Evolutionary conservation across 2,113 vertebrate genomes (phyloP), one percentile per base, ranked within the genome.

Genomic region (Ardeotis arabs): DNA sequence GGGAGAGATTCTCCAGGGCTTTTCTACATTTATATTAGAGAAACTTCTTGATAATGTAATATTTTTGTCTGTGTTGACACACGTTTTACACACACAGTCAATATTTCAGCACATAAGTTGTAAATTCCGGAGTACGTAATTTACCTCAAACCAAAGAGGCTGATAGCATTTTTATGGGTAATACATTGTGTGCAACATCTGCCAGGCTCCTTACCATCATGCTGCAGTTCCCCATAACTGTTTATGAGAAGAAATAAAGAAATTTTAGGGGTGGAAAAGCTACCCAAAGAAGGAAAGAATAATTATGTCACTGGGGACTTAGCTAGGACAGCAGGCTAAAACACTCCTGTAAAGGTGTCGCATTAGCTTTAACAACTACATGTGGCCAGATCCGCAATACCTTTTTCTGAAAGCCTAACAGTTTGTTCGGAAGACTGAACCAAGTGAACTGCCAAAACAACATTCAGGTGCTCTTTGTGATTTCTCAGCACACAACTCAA

Each of bases 241-340:
- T 89, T 95, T 84, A 74, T 29, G 41, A 89, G 82, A 35, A 18
- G 70, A 77, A 86, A 90, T 77, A 77, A 93, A 95, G 55, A 77
- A 23, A 83, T 83, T 69, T 74, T 62, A 88, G 45, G 25, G 31
- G 22, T 31, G 59, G 59, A 37, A 88, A 90, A 66, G 14, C 39
- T 90, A 69, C 53, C 50, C 45, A 33, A 21, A 90, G 49, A 18
- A 64, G 27, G 33, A 79, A 49, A 93, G 23, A 69, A 13, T 74
- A 80, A 92, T 93, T 88, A 74, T 59, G 52, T 95, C 81, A 27
- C 64, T 63, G 60, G 47, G 52, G 64, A 59, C 70, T 77, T 31
- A 77, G 37, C 24, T n/a, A 50, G 68, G 72, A 69, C 16, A 68
- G 58, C 33, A 73, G 58, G 33, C 28, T 92, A 64, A 92, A 86